Evolutionary conservation across 1,140 invertebrate genomes (phyloP), one percentile per base, ranked within the genome.

Genomic region (Charaxes varanes): DNA sequence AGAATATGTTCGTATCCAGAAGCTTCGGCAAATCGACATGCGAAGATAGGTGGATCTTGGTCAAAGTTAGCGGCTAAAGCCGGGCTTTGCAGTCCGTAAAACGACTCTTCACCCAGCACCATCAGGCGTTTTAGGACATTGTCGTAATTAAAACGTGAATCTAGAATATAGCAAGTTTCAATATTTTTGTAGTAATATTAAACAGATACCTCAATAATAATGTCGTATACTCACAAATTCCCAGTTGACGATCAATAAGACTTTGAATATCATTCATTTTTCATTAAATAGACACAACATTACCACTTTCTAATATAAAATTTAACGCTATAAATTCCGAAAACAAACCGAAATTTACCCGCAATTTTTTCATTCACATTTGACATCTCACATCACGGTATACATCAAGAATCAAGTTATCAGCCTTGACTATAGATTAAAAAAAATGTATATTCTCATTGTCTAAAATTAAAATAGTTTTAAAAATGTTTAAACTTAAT

Each of bases 1-100:
- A 95, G 69, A 13, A 93, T 85, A 64, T 95, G 85, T 61, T 90
- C 85, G 35, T 87, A 87, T 12, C 87, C 87, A 21, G 86, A 55
- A 13, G 80, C 71, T 51, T 88, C 87, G 4, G 88, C 85, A 52
- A 89, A 90, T 53, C 89, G 88, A 44, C 89, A 89, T 0, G 89
- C 87, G 59, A 90, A 90, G 51, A 90, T 88, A 2, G 87, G 87
- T 2, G 89, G 88, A 38, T 86, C 82, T 21, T 85, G 85, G 33
- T 88, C 86, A 23, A 77, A 84, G 24, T 77, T 80, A 1, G 63
- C 62, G 10, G 76, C 58, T 17, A 82, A 56, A 17, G 68, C 63
- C 4, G 67, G 53, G 18, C 67, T 84, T 37, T 74, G 77, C 13
- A 88, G 77, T 6, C 87, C 86, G 12, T 81, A 80, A 68, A 83